phyloP scores from a whole-genome alignment of 2,113 vertebrate genomes.

The Epinephelus lanceolatus region DNA sequence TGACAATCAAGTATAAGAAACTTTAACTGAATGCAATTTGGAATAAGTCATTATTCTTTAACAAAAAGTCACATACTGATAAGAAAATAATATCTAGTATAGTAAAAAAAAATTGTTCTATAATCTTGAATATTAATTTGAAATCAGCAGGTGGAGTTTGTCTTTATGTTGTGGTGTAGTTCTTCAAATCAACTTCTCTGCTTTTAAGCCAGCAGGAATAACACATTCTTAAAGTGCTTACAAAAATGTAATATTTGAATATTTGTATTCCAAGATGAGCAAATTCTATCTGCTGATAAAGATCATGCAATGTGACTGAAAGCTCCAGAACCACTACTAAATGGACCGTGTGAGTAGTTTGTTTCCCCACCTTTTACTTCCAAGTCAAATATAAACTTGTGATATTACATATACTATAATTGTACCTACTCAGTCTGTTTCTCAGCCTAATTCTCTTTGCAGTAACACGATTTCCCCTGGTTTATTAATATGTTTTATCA shows the following conservation, averaged over 20 bases:
- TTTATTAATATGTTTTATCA: background rate
- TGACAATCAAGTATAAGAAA: no score
- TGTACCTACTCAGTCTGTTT: background rate
- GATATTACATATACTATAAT: no score
- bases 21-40: no score
- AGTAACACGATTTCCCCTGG: background rate
- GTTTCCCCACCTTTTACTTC: background rate
- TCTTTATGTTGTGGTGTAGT: no score
- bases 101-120: no score
- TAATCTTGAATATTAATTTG: no score
- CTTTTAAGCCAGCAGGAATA: no score
- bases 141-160: no score
- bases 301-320: no score
- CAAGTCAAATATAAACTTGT: background rate
- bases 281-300: background rate
- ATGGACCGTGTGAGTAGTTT: background rate
- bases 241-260: background rate
- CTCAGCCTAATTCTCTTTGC: background rate
- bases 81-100: no score
- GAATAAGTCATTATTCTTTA: no score
- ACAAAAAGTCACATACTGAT: no score
- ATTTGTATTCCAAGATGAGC: background rate
- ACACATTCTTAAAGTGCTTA: background rate
- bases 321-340: background rate
- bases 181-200: background rate